Evolutionary conservation across 2,113 vertebrate species (phyloP).

Genomic region (Passer domesticus): DNA sequence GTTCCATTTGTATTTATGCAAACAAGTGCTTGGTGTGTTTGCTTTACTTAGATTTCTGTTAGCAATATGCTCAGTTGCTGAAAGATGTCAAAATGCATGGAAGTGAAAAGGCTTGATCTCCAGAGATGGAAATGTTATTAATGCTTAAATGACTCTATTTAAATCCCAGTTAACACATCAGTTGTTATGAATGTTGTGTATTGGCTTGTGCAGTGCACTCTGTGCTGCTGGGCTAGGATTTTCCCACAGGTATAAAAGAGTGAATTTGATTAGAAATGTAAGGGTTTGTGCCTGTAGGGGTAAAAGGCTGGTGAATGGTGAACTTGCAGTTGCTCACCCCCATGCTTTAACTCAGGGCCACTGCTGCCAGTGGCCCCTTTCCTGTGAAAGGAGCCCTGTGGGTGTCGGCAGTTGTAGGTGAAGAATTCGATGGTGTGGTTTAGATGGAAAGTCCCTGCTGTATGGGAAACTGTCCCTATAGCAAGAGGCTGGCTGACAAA

Average conservation of each 20-base stretch:
- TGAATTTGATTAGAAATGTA: conserved; percentile 4
- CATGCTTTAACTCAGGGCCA: background rate
- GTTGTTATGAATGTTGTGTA: conserved; percentile 23
- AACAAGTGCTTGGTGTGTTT: background rate
- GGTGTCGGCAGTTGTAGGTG: background rate
- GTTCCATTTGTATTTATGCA: background rate
- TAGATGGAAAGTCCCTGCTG: background rate
- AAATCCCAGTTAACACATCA: conserved; percentile 27
- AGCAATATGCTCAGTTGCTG: background rate
- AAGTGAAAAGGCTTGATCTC: conserved; percentile 29
- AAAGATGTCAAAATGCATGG: background rate
- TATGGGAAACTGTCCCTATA: background rate
- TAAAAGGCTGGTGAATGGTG: fast-evolving
- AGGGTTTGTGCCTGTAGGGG: background rate
- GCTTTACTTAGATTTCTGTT: background rate
- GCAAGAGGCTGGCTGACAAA: background rate
- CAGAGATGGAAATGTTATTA: conserved; percentile 47
- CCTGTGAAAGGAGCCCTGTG: background rate
- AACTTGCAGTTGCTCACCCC: background rate
- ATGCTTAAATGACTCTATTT: conserved; percentile 56
- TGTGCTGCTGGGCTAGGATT: background rate
- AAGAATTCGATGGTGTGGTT: background rate
- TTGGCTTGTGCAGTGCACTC: background rate
- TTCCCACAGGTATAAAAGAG: conserved; percentile 44
- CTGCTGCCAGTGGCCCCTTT: background rate